phyloP scores from a whole-genome alignment of 2,888 invertebrate species.

The Andrena fulva region DNA sequence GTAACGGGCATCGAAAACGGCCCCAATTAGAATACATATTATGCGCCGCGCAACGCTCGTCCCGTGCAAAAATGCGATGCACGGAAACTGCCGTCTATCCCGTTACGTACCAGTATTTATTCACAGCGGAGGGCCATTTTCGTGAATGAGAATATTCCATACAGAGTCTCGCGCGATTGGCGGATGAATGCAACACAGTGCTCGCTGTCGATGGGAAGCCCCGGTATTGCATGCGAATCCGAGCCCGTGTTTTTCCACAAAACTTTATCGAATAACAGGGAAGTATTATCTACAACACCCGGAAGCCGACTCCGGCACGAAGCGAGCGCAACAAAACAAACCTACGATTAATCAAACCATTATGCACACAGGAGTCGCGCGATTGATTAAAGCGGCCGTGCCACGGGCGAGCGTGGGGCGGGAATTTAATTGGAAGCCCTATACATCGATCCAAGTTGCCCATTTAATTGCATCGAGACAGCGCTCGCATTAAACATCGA shows the following conservation, averaged over 20 bases:
- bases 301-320: not conserved
- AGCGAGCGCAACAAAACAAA: not conserved
- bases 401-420: not conserved
- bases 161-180: slow-evolving; percentile 10
- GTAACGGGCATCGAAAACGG: not conserved
- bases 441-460: not conserved
- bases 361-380: not conserved
- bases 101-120: slow-evolving; percentile 9
- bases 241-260: no score
- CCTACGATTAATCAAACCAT: slow-evolving; percentile 10
- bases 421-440: slow-evolving; percentile 25
- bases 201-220: no score
- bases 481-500: slow-evolving; percentile 26
- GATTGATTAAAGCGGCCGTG: slow-evolving; percentile 9
- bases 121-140: not conserved
- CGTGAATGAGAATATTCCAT: not conserved
- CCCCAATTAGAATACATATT: slow-evolving; percentile 28
- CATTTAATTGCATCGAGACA: slow-evolving; percentile 31
- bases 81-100: not conserved
- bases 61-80: not conserved
- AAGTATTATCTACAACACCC: not conserved
- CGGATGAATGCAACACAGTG: not conserved
- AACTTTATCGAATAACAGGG: no score
- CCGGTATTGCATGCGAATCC: no score
- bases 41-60: not conserved